These are phyloP conservation scores for Eulemur rufifrons DNA, from an alignment of 2,113 vertebrate genomes.

Conservation along the genomic window DNA sequence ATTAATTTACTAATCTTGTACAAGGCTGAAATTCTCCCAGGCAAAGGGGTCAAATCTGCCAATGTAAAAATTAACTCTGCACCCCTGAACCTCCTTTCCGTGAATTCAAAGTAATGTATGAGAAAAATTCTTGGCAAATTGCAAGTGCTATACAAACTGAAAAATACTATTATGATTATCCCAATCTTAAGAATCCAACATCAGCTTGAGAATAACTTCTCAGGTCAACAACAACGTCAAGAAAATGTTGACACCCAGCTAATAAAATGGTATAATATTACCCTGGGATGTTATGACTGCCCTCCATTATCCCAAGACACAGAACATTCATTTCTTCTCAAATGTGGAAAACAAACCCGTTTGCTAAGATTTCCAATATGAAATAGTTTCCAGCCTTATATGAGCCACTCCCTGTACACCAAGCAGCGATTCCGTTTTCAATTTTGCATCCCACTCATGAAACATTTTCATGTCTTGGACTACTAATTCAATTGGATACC, in stretches of 20 bases:
- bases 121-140: neutral
- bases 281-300: neutral
- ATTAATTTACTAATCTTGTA: neutral
- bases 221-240: conserved; percentile 13
- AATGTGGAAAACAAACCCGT: conserved; percentile 59
- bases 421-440: neutral
- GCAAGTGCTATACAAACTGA: neutral
- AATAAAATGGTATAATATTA: conserved; percentile 36
- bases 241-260: conserved; percentile 4
- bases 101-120: neutral
- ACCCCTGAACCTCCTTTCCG: neutral
- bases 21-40: neutral
- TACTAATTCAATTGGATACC: neutral
- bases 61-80: neutral
- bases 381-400: conserved; percentile 52
- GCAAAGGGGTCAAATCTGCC: neutral
- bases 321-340: conserved; percentile 18
- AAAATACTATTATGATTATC: neutral
- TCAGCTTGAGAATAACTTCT: neutral
- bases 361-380: neutral
- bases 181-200: neutral
- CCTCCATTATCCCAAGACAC: conserved; percentile 23
- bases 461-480: neutral
- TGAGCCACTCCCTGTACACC: neutral
- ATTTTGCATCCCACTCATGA: neutral